Conservation (phyloP, 2,113 vertebrate genomes). For the Solenodon paradoxus region DNA sequence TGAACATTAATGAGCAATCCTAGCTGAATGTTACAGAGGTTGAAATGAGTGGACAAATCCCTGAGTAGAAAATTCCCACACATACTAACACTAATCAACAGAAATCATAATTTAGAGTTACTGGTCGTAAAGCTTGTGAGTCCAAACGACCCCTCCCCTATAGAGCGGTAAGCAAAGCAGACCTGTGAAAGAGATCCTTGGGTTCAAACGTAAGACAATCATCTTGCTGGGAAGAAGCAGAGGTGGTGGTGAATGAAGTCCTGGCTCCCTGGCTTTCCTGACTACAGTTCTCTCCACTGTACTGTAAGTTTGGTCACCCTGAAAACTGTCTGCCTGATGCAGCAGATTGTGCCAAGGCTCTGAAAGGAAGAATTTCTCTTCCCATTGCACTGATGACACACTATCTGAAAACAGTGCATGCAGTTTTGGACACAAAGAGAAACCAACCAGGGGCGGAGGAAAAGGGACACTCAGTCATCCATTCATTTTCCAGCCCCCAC, state of each 20-base stretch:
- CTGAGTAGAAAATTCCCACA: conserved; percentile 16
- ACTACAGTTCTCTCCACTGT: not conserved
- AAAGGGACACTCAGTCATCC: not conserved
- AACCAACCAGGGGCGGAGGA: not conserved
- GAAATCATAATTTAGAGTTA: not conserved
- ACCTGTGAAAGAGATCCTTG: not conserved
- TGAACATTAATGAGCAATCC: not conserved
- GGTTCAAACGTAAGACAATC: not conserved
- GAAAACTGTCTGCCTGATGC: not conserved
- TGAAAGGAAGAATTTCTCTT: not conserved
- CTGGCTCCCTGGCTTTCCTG: not conserved
- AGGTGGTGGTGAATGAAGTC: not conserved
- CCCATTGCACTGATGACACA: not conserved
- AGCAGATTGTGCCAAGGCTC: not conserved
- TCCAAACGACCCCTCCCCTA: not conserved
- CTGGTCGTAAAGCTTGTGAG: not conserved
- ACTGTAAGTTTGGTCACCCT: not conserved
- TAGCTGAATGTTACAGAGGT: not conserved
- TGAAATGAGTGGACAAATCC: not conserved
- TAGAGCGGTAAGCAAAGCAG: not conserved
- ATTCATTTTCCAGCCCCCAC: not conserved
- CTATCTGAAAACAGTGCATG: not conserved
- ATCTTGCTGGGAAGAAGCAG: not conserved
- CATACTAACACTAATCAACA: not conserved
- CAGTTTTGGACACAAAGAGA: not conserved